Conservation (phyloP, 2,888 invertebrate species). For the Oligia latruncula region DNA sequence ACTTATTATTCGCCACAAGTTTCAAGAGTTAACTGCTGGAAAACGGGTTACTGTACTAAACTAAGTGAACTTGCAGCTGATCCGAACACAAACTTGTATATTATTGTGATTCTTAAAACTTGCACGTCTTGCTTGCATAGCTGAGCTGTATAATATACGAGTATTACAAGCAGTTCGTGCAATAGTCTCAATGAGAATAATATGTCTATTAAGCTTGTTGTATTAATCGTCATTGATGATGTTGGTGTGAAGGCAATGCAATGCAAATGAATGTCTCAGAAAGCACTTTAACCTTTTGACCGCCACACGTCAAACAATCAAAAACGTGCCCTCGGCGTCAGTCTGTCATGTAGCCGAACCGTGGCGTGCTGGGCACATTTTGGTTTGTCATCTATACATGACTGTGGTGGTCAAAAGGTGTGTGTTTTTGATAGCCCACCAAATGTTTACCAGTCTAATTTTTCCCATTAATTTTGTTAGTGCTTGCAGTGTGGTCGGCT, state of each 20-base stretch:
- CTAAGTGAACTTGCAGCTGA: constrained; percentile 39
- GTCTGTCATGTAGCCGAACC: too few relatives aligned
- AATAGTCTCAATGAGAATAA: constrained; percentile 10
- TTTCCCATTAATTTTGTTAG: constrained; percentile 6
- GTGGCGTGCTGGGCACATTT: too few relatives aligned
- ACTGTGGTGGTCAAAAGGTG: too few relatives aligned
- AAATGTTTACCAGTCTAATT: background rate
- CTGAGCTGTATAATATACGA: constrained; percentile 10
- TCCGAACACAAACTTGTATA: constrained; percentile 44
- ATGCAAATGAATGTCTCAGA: background rate
- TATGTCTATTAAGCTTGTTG: background rate
- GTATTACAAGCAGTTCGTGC: constrained; percentile 13
- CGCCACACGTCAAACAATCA: too few relatives aligned
- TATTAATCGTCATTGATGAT: constrained; percentile 1
- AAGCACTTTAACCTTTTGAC: background rate
- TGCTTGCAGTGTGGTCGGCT: background rate
- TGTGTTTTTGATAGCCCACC: too few relatives aligned
- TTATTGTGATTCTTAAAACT: constrained; percentile 53
- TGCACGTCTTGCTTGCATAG: constrained; percentile 43
- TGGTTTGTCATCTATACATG: too few relatives aligned
- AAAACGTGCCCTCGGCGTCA: too few relatives aligned
- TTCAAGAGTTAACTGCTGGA: constrained; percentile 35
- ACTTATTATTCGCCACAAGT: constrained; percentile 40
- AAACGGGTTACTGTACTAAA: constrained; percentile 39
- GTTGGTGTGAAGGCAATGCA: background rate